Evolutionary conservation across 2,888 invertebrate species (phyloP), one percentile per base, ranked within the genome.

Genomic region (Drosophila parthenogenetica): DNA sequence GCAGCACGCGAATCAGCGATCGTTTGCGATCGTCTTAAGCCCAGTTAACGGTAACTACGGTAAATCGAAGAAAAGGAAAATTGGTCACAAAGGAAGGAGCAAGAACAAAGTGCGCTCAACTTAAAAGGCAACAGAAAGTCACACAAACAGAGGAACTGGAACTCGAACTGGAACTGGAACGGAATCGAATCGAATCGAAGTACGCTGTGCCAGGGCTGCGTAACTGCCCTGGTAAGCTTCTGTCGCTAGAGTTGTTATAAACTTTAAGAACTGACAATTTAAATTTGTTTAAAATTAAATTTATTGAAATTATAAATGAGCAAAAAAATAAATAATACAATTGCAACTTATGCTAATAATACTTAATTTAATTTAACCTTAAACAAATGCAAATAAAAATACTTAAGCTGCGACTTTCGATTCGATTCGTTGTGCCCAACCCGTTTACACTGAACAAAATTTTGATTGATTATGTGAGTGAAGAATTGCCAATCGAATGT

Each of bases 81-180:
- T 55, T 51, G 57, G 40, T 39, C 57, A 66, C 45, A 55, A 65
- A 40, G 43, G 32, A 29, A 51, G 59, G 49, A 49, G 76, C 55
- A 69, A 65, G 63, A 75, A 78, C 57, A 77, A 79, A 64, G 66
- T 81, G 85, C 69, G 63, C 48, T 54, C 14, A 82, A 81, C 71
- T 50, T 39, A 72, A 66, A 66, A 51, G 19, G 51, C 58, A 69
- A 51, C 60, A 16, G 25, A 54, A 60, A 55, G 48, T 29, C 25
- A 37, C 54, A 35, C 22, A 54, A 45, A 35, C n/a, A 45, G 67
- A 39, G 8, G 48, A 46, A 11, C 5, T 17, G 32, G 54, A 59
- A 51, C 32, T n/a, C 5, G 48, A 45, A 10, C 4, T 17, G 8
- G 45, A 46, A 11, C 5, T 17, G 32, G 50, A 59, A 53, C 35